These are phyloP conservation scores for Enteromius treurensis DNA, from an alignment of 2,797 vertebrate genomes.

Conservation along the genomic window DNA sequence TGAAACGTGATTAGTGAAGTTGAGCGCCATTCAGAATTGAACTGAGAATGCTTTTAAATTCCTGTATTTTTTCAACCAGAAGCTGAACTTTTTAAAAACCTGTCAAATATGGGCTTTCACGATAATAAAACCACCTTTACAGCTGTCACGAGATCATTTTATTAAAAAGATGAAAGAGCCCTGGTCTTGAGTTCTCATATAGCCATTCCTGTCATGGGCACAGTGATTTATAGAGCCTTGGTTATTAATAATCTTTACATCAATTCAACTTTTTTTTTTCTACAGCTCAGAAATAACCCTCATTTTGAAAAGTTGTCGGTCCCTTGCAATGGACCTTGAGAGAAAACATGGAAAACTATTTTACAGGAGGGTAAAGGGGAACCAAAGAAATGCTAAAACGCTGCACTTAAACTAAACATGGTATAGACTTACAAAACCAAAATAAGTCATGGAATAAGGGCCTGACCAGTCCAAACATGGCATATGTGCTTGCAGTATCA, in stretches of 20 bases:
- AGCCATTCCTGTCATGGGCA: conserved; percentile 33
- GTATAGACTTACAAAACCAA: conserved; percentile 2
- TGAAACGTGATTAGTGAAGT: too few species aligned
- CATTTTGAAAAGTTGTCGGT: conserved; percentile 9
- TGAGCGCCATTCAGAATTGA: neutral
- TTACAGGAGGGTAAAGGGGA: conserved; percentile 4
- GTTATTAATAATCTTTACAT: conserved; percentile 39
- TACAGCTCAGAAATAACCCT: conserved; percentile 41
- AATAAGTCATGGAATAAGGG: neutral
- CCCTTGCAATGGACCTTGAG: conserved; percentile 2
- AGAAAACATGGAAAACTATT: conserved; percentile 36
- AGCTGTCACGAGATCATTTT: conserved; percentile 34
- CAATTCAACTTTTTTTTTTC: neutral
- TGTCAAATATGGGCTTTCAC: neutral
- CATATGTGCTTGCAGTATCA: conserved; percentile 14
- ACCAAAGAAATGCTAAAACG: conserved; percentile 2
- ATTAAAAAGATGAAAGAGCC: conserved; percentile 25
- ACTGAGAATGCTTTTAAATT: neutral
- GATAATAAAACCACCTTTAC: neutral
- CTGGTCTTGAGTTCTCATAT: conserved; percentile 28
- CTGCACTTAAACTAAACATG: neutral
- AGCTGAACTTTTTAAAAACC: conserved; percentile 8
- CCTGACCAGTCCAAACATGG: conserved; percentile 23
- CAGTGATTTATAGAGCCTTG: conserved; percentile 28
- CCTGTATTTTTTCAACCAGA: neutral